A percentile compares a stretch with the other conserved stretches of the same genome.
phyloP scores from a whole-genome alignment of 2,113 vertebrate genomes.

The Nematolebias whitei region DNA sequence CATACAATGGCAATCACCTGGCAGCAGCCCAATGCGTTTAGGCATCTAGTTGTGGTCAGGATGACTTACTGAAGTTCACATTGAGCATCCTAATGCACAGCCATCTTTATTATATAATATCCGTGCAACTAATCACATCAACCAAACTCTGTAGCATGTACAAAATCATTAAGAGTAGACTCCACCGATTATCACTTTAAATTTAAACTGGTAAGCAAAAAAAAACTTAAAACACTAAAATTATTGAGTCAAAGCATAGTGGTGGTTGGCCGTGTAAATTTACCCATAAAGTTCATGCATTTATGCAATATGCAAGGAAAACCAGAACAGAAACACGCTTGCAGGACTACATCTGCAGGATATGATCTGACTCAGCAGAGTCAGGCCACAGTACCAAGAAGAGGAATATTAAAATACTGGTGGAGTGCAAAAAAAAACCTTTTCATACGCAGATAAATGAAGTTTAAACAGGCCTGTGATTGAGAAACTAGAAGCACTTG shows the following conservation, averaged over 20 bases:
- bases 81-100: too few relatives aligned
- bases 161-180: neutral
- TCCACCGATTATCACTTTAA: neutral
- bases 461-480: neutral
- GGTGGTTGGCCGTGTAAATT: neutral
- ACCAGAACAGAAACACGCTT: neutral
- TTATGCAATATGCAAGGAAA: neutral
- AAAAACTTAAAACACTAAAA: too few relatives aligned
- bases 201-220: too few relatives aligned
- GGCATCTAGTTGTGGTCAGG: too few relatives aligned
- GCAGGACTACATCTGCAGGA: neutral
- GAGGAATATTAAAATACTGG: neutral
- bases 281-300: neutral
- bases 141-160: neutral
- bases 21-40: too few relatives aligned
- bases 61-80: too few relatives aligned
- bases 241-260: too few relatives aligned
- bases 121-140: too few relatives aligned
- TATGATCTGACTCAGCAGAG: neutral
- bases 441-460: neutral
- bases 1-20: conserved; percentile 1
- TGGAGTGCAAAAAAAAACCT: neutral
- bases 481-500: neutral
- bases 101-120: too few relatives aligned
- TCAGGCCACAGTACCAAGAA: neutral